Conservation (phyloP, 1,140 invertebrate species). For the Drosophila bocqueti region DNA sequence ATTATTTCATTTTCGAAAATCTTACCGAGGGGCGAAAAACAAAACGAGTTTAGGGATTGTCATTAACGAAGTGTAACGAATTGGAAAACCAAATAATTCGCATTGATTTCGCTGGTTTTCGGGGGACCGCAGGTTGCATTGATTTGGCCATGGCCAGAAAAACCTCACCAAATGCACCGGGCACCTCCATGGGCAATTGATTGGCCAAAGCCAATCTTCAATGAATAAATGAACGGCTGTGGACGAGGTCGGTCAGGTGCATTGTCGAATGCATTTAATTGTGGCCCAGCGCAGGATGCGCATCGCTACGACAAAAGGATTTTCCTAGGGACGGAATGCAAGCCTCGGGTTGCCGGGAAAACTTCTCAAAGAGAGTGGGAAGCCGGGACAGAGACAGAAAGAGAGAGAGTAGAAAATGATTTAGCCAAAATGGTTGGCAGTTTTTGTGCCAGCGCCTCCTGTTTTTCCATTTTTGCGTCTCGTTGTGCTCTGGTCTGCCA, state of each 20-base stretch:
- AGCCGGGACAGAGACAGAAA: neutral
- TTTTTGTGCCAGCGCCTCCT: slow-evolving; percentile 20
- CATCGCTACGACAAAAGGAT: slow-evolving; percentile 59
- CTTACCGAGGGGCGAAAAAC: slow-evolving; percentile 12
- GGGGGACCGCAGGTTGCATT: slow-evolving; percentile 64
- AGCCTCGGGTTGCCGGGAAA: slow-evolving; percentile 42
- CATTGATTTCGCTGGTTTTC: slow-evolving; percentile 75
- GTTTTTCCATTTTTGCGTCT: slow-evolving; percentile 17
- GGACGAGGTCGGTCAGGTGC: slow-evolving; percentile 38
- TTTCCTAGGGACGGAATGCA: slow-evolving; percentile 32
- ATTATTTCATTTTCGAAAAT: slow-evolving; percentile 60
- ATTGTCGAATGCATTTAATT: slow-evolving; percentile 78
- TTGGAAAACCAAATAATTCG: slow-evolving; percentile 84
- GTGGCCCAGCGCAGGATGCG: slow-evolving; percentile 45
- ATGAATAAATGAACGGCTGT: slow-evolving; percentile 76
- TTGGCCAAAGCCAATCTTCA: slow-evolving; percentile 79
- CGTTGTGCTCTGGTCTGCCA: slow-evolving; percentile 21
- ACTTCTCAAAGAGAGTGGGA: slow-evolving; percentile 63
- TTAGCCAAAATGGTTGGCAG: slow-evolving; percentile 51
- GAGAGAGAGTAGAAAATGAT: slow-evolving; percentile 38
- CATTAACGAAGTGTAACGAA: slow-evolving; percentile 81
- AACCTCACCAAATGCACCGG: slow-evolving; percentile 48
- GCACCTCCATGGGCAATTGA: slow-evolving; percentile 70
- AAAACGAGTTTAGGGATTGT: slow-evolving; percentile 36
- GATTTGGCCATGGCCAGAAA: slow-evolving; percentile 65